Percentiles rank a stretch among this genome's conserved stretches.
phyloP scores from a whole-genome alignment of 2,797 vertebrate species.

The Champsocephalus gunnari region DNA sequence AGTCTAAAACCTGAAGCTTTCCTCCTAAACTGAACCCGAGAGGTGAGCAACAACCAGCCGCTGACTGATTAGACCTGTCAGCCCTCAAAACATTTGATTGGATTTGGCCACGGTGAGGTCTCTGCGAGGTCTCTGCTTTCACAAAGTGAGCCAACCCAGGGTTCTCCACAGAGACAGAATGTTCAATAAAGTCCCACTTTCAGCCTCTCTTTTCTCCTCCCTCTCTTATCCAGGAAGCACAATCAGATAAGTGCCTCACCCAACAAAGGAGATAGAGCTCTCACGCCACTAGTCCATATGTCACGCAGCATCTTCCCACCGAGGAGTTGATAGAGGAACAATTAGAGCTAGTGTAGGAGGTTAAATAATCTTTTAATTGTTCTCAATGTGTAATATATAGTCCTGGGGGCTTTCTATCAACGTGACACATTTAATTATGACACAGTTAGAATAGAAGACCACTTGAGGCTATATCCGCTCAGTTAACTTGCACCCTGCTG shows the following conservation, averaged over 20 bases:
- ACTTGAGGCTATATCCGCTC: conserved; percentile 32
- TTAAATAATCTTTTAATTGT: conserved; percentile 57
- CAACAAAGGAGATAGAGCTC: conserved; percentile 51
- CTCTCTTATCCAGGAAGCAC: conserved; percentile 64
- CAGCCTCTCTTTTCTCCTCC: conserved; percentile 45
- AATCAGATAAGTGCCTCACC: conserved; percentile 73
- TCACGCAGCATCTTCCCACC: conserved; percentile 50
- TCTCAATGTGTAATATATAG: conserved; percentile 42
- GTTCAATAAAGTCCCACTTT: conserved; percentile 74
- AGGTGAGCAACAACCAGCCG: conserved; percentile 68
- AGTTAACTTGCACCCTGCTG: conserved; percentile 17
- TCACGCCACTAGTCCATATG: conserved; percentile 58
- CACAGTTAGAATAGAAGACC: conserved; percentile 16
- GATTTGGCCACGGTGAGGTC: conserved; percentile 72
- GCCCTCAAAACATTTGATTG: conserved; percentile 78
- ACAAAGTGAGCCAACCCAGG: conserved; percentile 49
- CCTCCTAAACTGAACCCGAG: conserved; percentile 66
- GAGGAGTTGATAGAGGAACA: conserved; percentile 47
- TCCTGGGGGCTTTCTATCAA: conserved; percentile 37
- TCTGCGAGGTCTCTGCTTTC: conserved; percentile 65
- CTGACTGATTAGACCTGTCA: conserved; percentile 81
- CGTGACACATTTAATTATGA: conserved; percentile 42
- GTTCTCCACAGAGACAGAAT: conserved; percentile 64
- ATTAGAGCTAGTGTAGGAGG: conserved; percentile 52
- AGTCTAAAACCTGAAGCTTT: conserved; percentile 64